A percentile compares a stretch with the other conserved stretches of the same genome.
These are phyloP conservation scores for Cygnus olor DNA, from an alignment of 2,797 vertebrate species.

Conservation along the genomic window DNA sequence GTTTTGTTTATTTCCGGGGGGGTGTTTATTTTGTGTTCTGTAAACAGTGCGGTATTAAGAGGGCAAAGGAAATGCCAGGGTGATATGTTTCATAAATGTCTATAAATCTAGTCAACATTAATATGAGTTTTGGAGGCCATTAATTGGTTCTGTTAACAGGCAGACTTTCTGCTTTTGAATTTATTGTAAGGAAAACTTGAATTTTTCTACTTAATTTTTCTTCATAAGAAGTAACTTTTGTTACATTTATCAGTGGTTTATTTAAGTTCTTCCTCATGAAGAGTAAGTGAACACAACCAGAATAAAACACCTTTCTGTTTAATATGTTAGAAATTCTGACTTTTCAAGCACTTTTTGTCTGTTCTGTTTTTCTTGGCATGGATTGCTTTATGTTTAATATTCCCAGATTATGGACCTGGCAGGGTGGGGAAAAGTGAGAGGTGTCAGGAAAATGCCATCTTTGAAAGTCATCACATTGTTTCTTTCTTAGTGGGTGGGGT, in stretches of 20 bases:
- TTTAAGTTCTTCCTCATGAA: neutral
- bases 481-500: neutral
- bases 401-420: neutral
- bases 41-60: neutral
- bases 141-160: neutral
- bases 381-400: neutral
- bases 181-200: neutral
- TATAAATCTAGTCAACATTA: neutral
- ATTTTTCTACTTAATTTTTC: neutral
- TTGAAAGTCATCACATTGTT: neutral
- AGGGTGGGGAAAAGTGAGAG: neutral
- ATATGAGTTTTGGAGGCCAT: neutral
- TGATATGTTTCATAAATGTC: neutral
- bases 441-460: neutral
- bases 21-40: neutral
- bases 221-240: neutral
- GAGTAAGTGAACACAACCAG: neutral
- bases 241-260: neutral
- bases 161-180: neutral
- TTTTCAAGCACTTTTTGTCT: neutral
- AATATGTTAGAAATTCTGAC: neutral
- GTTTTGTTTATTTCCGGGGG: constrained; percentile 2
- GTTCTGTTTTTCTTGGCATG: neutral
- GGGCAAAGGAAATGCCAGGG: neutral
- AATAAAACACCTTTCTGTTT: neutral